These are phyloP conservation scores for Brachirus orientalis DNA, from an alignment of 2,113 vertebrate species.

Conservation along the genomic window DNA sequence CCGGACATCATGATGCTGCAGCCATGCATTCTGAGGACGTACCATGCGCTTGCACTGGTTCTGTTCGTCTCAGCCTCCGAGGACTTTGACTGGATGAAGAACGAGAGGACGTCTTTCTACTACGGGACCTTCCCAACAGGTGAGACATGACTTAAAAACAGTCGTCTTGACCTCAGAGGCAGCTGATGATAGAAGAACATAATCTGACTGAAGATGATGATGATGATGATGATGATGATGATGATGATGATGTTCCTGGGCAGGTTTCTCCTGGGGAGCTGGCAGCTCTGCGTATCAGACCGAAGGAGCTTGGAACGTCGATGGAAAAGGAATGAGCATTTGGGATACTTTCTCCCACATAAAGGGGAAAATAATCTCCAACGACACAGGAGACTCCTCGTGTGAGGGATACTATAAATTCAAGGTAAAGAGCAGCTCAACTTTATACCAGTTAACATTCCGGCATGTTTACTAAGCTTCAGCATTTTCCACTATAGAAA, in stretches of 20 bases:
- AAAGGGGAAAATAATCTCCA: slow-evolving; percentile 80
- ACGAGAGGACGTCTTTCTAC: slow-evolving; percentile 85
- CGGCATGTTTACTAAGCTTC: no score
- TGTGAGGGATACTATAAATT: slow-evolving; percentile 89
- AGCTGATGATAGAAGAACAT: not conserved
- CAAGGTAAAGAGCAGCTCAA: slow-evolving; percentile 76
- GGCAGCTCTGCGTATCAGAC: slow-evolving; percentile 93
- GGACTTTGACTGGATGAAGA: slow-evolving; percentile 85
- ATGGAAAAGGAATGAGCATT: slow-evolving; percentile 91
- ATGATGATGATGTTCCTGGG: not conserved
- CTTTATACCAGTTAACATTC: no score
- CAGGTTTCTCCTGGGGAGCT: slow-evolving; percentile 91
- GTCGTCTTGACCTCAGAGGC: not conserved
- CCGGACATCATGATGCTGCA: slow-evolving; percentile 46
- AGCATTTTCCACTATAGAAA: no score
- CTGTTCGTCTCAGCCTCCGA: slow-evolving; percentile 57
- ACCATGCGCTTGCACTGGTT: slow-evolving; percentile 67
- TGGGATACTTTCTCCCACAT: slow-evolving; percentile 89
- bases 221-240: not conserved
- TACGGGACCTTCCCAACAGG: slow-evolving; percentile 89
- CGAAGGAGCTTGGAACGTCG: slow-evolving; percentile 90
- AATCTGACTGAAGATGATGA: not conserved
- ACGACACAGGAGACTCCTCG: slow-evolving; percentile 84
- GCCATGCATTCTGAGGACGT: slow-evolving; percentile 35
- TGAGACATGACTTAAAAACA: slow-evolving; percentile 65